phyloP scores from a whole-genome alignment of 2,797 vertebrate genomes.

The Acanthiza pusilla region DNA sequence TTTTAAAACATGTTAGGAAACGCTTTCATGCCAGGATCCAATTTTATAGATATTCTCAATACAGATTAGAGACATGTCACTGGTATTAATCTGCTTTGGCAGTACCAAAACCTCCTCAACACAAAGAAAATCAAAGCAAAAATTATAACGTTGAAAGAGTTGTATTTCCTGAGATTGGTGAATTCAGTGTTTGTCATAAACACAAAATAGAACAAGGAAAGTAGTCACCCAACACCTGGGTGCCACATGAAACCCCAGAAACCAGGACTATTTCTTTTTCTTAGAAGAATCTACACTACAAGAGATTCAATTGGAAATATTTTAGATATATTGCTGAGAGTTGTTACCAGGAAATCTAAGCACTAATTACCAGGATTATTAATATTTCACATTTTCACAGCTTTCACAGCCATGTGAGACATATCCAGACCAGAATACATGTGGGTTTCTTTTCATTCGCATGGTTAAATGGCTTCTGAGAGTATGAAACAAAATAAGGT shows the following conservation, averaged over 20 bases:
- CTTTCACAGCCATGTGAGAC: neutral
- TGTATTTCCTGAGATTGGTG: neutral
- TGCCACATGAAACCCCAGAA: neutral
- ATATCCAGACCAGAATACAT: neutral
- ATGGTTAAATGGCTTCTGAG: neutral
- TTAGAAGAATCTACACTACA: neutral
- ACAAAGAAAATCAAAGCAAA: neutral
- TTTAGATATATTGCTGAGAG: neutral
- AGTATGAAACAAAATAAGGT: neutral
- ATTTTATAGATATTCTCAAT: neutral
- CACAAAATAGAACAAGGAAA: neutral
- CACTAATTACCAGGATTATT: neutral
- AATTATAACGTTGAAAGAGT: neutral
- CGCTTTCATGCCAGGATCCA: rapidly evolving
- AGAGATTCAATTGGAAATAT: neutral
- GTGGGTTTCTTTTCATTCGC: neutral
- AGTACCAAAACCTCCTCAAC: neutral
- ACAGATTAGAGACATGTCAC: neutral
- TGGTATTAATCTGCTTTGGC: rapidly evolving
- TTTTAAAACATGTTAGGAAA: neutral
- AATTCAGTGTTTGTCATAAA: neutral
- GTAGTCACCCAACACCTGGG: rapidly evolving
- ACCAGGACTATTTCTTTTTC: neutral
- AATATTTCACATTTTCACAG: neutral
- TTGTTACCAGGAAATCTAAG: neutral